Base-by-base conservation (phyloP, 2,888 invertebrate genomes). In the Apomyelois bistriatella region DNA sequence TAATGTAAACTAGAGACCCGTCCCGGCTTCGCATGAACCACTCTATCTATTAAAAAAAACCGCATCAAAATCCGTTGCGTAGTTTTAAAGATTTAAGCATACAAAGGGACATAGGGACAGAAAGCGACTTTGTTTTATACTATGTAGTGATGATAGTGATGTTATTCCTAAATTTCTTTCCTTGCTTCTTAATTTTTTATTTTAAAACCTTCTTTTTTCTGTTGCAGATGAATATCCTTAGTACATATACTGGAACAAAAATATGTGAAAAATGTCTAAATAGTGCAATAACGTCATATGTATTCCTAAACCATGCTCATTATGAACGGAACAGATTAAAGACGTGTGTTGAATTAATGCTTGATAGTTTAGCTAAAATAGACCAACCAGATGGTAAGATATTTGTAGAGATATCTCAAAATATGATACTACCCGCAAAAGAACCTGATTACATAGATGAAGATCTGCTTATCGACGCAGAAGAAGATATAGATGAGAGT, bases 191-290 rank as follows among this genome's bases (percentile, higher is more conserved):
- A 28, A 13, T 28, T 35, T 57, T 58, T 49, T 38, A 12, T 49
- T 49, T 49, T 37, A 48, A 17, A 17, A 6, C 6, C 1, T 13
- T 47, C 7, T 17, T 37, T 49, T 71, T 79, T 81, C 74, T 82
- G 79, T 86, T 89, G 65, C 85, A 88, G 85, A 85, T 82, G 70
- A 75, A 76, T 55, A 59, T 62, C 53, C 60, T 68, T 53, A 65
- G 72, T 58, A 74, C 72, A 64, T 77, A 76, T 61, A 74, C 76
- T 28, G 86, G 85, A 53, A 76, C 78, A 56, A 87, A 85, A 77
- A 80, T 90, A 67, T 90, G 89, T 55, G 75, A 84, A 63, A 76
- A 72, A 53, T 90, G 89, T 64, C 67, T 85, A 56, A 75, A 81
- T 53, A 73, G 74, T 56, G 80, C 85, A 1, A 72, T 88, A 6